Evolutionary conservation across 2,797 vertebrate genomes (phyloP).

Genomic region (Helarctos malayanus): DNA sequence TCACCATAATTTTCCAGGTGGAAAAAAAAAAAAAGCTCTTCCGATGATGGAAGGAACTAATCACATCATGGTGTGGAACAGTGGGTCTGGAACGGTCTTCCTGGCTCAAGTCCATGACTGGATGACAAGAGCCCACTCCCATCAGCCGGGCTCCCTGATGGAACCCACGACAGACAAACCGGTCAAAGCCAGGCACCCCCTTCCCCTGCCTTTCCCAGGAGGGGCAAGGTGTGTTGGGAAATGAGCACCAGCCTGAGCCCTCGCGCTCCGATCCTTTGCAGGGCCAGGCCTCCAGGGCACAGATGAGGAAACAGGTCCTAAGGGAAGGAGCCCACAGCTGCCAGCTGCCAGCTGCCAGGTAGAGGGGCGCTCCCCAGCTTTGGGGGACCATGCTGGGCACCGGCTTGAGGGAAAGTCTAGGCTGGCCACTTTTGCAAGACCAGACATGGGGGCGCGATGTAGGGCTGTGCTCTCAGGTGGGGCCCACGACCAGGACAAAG

Average conservation of each 20-base stretch:
- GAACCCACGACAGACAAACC: constrained; percentile 66
- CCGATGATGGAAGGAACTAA: background rate
- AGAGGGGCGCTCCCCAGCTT: background rate
- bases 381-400: background rate
- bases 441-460: accelerated
- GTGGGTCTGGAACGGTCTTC: background rate
- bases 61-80: too few species aligned
- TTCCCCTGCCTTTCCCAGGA: background rate
- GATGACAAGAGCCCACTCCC: too few species aligned
- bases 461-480: background rate
- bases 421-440: too few species aligned
- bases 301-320: background rate
- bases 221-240: background rate
- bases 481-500: background rate
- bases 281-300: too few species aligned
- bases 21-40: background rate
- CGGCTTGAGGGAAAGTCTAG: background rate
- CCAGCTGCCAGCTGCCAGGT: background rate
- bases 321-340: background rate
- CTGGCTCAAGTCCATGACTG: background rate
- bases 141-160: constrained; percentile 26
- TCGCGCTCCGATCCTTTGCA: background rate
- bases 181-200: background rate
- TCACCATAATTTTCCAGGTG: background rate
- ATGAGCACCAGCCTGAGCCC: accelerated